Base-by-base conservation (phyloP, 2,113 vertebrate genomes). In the Elephantulus edwardii region DNA sequence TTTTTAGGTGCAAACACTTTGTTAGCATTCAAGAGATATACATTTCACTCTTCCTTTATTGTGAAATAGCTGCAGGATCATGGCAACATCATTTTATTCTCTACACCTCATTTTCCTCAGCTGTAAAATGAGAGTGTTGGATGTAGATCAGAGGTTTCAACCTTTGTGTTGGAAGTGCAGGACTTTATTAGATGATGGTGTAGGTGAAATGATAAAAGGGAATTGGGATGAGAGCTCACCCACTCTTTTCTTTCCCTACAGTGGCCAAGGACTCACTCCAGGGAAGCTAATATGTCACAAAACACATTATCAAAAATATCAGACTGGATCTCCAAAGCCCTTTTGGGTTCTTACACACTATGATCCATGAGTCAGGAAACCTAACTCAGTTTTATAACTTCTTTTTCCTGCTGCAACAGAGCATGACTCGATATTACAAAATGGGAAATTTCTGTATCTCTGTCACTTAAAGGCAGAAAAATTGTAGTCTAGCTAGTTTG, bases 361-460 rank as follows among this genome's bases (percentile, higher is more conserved):
- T 84, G 54, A 92, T 72, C 0, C 1, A 86, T 90, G 70, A 90
- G 22, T 71, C 24, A 88, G 72, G 8, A 92, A 75, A 42, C 38
- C 79, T 90, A 64, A 70, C 26, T 91, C 88, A 76, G 64, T 94
- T 92, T 72, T 83, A 50, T 76, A 56, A 40, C 16, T 84, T 88
- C 42, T 52, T 88, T 52, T 52, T 64, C 70, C 95, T 92, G 66
- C 89, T 90, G 95, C 54, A 91, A 90, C 4, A 89, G 71, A 74
- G 75, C 44, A 94, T 93, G 94, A 92, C 56, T 93, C 87, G 72
- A 75, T 60, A 95, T 42, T 90, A 76, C 70, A 89, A 93, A 92
- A 90, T 54, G 44, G 38, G 30, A 92, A 93, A 93, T 92, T 70
- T 83, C 83, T 88, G 44, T 75, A 83, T 90, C 42, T 91, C 72